phyloP scores from a whole-genome alignment of 1,140 invertebrate species.

The Eupeodes corollae region DNA sequence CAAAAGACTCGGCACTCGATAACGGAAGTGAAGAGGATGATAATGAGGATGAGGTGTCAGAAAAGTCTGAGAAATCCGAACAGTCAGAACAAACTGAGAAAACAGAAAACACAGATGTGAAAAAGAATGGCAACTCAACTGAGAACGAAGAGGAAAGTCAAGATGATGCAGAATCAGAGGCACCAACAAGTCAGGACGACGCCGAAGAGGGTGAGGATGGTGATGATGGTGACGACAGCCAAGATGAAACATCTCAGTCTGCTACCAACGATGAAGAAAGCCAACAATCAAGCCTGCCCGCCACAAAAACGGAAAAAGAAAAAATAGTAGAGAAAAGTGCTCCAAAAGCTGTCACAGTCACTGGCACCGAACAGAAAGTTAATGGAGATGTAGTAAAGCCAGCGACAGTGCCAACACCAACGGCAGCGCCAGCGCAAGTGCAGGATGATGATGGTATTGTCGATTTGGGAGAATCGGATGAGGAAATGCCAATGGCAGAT shows the following conservation, averaged over 20 bases:
- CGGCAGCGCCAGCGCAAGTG: too few species aligned
- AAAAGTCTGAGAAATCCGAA: slow-evolving; percentile 1
- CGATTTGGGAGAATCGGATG: slow-evolving; percentile 23
- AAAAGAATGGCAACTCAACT: slow-evolving; percentile 12
- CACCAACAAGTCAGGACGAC: slow-evolving; percentile 21
- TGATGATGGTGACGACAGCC: slow-evolving; percentile 27
- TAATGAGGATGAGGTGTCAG: background rate
- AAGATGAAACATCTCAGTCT: slow-evolving; percentile 9
- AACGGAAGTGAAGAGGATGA: background rate
- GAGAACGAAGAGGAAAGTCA: slow-evolving; percentile 12
- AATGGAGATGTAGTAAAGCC: slow-evolving; percentile 19
- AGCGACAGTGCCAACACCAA: too few species aligned
- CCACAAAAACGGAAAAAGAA: slow-evolving; percentile 12
- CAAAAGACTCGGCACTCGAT: background rate
- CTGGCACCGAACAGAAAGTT: slow-evolving; percentile 13
- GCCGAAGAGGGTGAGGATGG: slow-evolving; percentile 23
- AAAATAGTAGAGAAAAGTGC: slow-evolving; percentile 2
- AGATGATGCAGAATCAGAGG: slow-evolving; percentile 24
- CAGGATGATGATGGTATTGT: slow-evolving; percentile 4
- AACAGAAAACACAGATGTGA: slow-evolving; percentile 3
- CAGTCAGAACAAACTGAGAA: slow-evolving; percentile 1
- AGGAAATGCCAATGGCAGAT: slow-evolving; percentile 8
- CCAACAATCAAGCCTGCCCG: slow-evolving; percentile 2
- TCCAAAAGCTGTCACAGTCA: background rate
- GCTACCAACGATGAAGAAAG: slow-evolving; percentile 8